A percentile compares a stretch with the other conserved stretches of the same genome.
phyloP scores from a whole-genome alignment of 37 sponge, comb jelly and placozoan genomes.

The Spongilla lacustris region DNA sequence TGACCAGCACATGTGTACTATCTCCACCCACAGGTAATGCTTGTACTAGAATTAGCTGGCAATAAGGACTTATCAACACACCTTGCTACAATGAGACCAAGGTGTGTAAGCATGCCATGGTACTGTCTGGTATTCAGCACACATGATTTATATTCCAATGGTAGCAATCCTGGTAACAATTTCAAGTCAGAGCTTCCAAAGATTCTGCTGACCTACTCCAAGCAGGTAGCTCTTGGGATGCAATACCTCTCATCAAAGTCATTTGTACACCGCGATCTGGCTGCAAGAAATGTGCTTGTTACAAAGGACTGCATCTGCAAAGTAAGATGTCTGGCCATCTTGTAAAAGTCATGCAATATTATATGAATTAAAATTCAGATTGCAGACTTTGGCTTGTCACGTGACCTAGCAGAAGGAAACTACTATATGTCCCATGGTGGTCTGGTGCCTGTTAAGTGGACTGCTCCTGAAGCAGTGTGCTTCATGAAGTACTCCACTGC shows the following conservation, averaged over 20 bases:
- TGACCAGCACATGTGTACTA: not conserved
- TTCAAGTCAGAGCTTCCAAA: not conserved
- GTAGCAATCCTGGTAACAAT: not conserved
- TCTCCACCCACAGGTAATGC: conserved; percentile 2
- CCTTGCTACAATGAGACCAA: conserved; percentile 1
- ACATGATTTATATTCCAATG: not conserved
- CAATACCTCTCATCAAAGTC: conserved; percentile 4
- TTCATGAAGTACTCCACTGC: not conserved
- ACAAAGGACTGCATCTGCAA: not conserved
- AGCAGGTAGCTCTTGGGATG: conserved; percentile 1
- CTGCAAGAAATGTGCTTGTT: not conserved
- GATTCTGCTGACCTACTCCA: not conserved
- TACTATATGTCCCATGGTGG: not conserved
- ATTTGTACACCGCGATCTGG: conserved; percentile 11
- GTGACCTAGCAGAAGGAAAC: not conserved
- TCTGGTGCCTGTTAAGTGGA: not conserved
- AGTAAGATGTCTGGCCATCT: not conserved
- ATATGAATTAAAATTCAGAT: not conserved
- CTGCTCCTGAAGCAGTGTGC: not conserved
- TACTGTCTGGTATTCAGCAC: not conserved
- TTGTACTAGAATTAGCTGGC: conserved; percentile 32
- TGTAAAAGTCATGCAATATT: not conserved
- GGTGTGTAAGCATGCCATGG: not conserved
- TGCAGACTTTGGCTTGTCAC: not conserved
- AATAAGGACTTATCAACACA: conserved; percentile 21